Conservation (phyloP, 2,797 vertebrate species). For the Artibeus lituratus region DNA sequence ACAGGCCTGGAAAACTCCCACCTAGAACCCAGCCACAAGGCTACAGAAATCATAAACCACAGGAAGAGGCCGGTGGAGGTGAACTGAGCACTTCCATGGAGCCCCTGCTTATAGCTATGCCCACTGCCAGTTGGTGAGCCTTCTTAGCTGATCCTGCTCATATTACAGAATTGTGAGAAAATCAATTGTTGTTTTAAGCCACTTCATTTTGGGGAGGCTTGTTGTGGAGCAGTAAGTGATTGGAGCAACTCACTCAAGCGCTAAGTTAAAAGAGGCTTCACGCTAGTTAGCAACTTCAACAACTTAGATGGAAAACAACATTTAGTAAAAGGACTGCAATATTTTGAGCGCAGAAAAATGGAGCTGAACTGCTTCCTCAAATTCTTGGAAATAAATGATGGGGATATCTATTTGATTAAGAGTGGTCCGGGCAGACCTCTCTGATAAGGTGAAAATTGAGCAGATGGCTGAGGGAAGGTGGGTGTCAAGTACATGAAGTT, state of each 20-base stretch:
- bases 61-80: background rate
- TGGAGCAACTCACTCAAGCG: background rate
- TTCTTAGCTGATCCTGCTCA: too few relatives aligned
- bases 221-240: background rate
- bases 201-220: background rate
- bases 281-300: background rate
- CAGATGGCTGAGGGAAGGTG: background rate
- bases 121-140: background rate
- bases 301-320: background rate
- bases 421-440: background rate
- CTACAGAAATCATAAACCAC: background rate
- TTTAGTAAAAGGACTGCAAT: background rate
- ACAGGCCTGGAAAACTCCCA: background rate
- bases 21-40: background rate
- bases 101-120: background rate
- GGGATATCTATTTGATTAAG: background rate
- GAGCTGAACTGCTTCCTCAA: background rate
- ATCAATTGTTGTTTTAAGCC: background rate
- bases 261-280: background rate
- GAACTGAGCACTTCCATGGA: background rate
- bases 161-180: background rate
- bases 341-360: background rate
- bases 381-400: background rate
- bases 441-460: background rate
- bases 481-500: background rate